Base-by-base conservation (phyloP, 2,113 vertebrate species). In the Lasiurus borealis region DNA sequence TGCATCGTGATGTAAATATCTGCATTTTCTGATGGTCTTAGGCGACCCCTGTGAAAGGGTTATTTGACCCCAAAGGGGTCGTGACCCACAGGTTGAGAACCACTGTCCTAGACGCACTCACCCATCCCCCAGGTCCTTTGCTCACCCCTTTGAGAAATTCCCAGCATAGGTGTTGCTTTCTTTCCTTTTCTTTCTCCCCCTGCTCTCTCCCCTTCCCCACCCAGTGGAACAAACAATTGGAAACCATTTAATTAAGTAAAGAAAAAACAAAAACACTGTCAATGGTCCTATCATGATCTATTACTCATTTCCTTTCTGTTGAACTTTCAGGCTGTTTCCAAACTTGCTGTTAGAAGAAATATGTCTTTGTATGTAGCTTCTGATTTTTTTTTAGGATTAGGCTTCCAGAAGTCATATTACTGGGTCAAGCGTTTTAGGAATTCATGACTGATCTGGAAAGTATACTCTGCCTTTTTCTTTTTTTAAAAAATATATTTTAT, bases 291-390 rank as follows among this genome's bases (percentile, higher is more conserved):
- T 1, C 2, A 46, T 66, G 81, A 77, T 34, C 89, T 46, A 13
- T 31, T 72, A 72, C n/a, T 91, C 66, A 69, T 75, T 50, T 91
- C 12, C 9, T 85, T 50, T 5, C 21, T 66, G 46, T 50, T 90
- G 40, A 87, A 78, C 78, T 86, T 83, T 90, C 73, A 54, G 52
- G 16, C 23, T 84, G 3, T 59, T 88, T 62, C 77, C 71, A 46
- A 77, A 92, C 85, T 59, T 81, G 10, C 15, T 76, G 11, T 91
- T 90, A 54, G 66, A 66, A 92, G 40, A 57, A 57, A 46, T 34
- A 34, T 3, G 6, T 69, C 13, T 94, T 50, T 62, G 4, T 71
- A 44, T 66, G 48, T 50, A 52, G n/a, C 48, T 75, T 75, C 18
- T 78, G 62, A 64, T 2, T 64, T 62, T 25, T 59, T 59, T 62